Base-by-base conservation (phyloP, 2,113 vertebrate genomes). In the Xenopus laevis region DNA sequence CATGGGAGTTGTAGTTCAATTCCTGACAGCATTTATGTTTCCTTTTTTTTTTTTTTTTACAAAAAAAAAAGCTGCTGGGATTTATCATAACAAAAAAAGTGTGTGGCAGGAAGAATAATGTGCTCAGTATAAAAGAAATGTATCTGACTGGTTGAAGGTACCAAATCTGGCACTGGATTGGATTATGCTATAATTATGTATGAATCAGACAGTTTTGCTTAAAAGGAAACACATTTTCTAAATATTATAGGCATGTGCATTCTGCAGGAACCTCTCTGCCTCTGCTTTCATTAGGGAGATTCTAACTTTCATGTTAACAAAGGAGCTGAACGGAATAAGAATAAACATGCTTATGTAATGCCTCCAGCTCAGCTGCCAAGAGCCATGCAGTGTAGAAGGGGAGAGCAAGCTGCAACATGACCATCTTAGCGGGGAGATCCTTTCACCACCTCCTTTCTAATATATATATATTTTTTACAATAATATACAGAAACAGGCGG, bases 221-320 rank as follows among this genome's bases (percentile, higher is more conserved):
- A 9, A 40, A 40, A 40, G 6, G 8, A 40, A 40, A 40, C 33
- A 40, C 33, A 40, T 40, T 40, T 40, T 40, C 33, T 40, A 5
- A 40, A 40, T 40, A 40, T 40, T 40, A 7, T 40, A 40, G 33
- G 33, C 33, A 40, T 40, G 2, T 40, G 15, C 46, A 11, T 74
- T 53, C 27, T 46, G 73, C 76, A 13, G 57, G 65, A 65, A 71
- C 10, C n/a, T 71, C 71, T 71, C 52, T 58, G n/a, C 18, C 18
- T 63, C 74, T 73, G 58, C 33, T 71, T 62, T 70, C 10, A 27
- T 61, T 59, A 17, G 73, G 60, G 61, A 79, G 27, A 70, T 63
- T 76, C 74, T 76, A 58, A 53, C 67, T 77, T 77, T 77, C 66
- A 70, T 70, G 66, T 77, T 77, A 70, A 77, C 58, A 78, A 13